A percentile compares a stretch with the other conserved stretches of the same genome.
Evolutionary conservation across 1,140 invertebrate genomes (phyloP).

Genomic region (Cyphomyrmex costatus): DNA sequence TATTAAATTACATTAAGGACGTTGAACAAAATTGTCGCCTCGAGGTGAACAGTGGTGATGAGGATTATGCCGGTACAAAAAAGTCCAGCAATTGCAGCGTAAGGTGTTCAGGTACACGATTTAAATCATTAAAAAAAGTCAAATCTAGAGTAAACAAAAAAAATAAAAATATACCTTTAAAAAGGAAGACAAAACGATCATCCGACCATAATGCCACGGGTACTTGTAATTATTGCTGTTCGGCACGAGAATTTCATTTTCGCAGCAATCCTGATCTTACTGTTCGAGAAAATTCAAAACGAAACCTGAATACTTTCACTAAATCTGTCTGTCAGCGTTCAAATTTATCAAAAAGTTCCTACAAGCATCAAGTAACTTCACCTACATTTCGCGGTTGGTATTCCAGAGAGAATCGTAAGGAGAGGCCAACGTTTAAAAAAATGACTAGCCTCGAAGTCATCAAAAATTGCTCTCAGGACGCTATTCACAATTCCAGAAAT

Average conservation of each 20-base stretch:
- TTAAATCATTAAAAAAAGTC: neutral
- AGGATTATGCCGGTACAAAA: constrained; percentile 31
- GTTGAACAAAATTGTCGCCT: constrained; percentile 37
- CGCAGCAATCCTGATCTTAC: neutral
- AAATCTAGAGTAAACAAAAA: constrained; percentile 13
- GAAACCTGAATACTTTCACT: neutral
- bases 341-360: neutral
- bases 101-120: constrained; percentile 15
- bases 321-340: neutral
- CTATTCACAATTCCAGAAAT: neutral
- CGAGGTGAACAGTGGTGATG: constrained; percentile 30
- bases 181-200: neutral
- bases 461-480: neutral
- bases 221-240: constrained; percentile 21
- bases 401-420: neutral
- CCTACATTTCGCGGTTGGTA: neutral
- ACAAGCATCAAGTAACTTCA: neutral
- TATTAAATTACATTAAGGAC: constrained; percentile 63
- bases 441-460: constrained; percentile 27
- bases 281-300: neutral
- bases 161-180: constrained; percentile 1
- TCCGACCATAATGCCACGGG: neutral
- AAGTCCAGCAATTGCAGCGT: constrained; percentile 35
- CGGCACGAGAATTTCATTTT: neutral
- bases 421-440: neutral